Base-by-base conservation (phyloP, 2,113 vertebrate species). In the Coracopsis vasa region DNA sequence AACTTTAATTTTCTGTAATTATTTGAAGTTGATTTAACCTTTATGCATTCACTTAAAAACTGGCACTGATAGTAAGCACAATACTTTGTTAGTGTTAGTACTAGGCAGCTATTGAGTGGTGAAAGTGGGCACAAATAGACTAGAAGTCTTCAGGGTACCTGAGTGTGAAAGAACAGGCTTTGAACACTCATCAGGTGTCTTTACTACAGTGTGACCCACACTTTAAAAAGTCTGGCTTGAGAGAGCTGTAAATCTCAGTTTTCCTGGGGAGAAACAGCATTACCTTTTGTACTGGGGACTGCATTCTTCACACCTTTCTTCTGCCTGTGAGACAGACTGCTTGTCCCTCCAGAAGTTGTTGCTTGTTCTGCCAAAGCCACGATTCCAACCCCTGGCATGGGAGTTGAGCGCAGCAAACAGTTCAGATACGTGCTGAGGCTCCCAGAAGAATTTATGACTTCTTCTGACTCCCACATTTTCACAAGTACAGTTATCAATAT, bases 321-420 rank as follows among this genome's bases (percentile, higher is more conserved):
- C 39, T 94, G 48, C 47, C 54, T 58, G 28, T 1, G 10, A 35
- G 41, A 41, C 33, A 56, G 48, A 4, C 31, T 48, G 11, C 39
- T 9, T 18, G 9, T 50, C 7, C 56, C 12, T 80, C 24, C 56
- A 85, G 53, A 47, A 53, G 25, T 12, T 45, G 35, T 10, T n/a
- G 18, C 13, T 58, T 37, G 8, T 71, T 64, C 31, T 77, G 24
- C 15, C 33, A 35, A 56, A 12, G 35, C 28, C 33, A 41, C 0
- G 2, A 50, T 1, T 1, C 3, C 33, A 61, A 29, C 15, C 11
- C 8, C 14, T 44, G 13, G 10, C n/a, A 11, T 6, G 13, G 51
- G 41, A 61, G 7, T 2, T 48, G 31, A 85, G 41, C 5, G 28
- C 33, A 60, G 27, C 8, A 24, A 71, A 53, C 23, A 13, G 15